Evolutionary conservation across 2,888 invertebrate species (phyloP).

Genomic region (Sphecodes monilicornis): DNA sequence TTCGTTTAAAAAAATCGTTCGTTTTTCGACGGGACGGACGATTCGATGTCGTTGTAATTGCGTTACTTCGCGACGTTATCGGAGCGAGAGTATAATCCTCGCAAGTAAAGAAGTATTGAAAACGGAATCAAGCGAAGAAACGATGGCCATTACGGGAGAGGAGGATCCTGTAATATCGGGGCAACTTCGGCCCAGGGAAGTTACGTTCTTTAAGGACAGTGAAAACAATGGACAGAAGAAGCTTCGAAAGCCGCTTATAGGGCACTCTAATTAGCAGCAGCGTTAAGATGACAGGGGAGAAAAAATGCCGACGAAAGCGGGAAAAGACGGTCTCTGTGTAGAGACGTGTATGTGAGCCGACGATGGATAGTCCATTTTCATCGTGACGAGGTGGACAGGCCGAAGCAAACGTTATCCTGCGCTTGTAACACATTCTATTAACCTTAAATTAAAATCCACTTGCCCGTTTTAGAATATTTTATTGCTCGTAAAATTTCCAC

Average conservation of each 20-base stretch:
- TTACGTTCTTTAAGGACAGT: constrained; percentile 34
- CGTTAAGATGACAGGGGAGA: constrained; percentile 24
- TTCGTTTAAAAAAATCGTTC: background rate
- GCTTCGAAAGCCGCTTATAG: constrained; percentile 48
- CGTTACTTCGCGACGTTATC: constrained; percentile 1
- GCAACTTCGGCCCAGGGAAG: constrained; percentile 33
- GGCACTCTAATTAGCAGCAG: constrained; percentile 47
- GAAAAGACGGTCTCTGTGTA: background rate
- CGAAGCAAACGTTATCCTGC: constrained; percentile 26
- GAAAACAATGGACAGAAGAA: constrained; percentile 44
- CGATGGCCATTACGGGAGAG: background rate
- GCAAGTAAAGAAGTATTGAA: constrained; percentile 3
- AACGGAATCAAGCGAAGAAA: background rate
- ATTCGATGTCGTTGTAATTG: background rate
- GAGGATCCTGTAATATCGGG: constrained; percentile 12
- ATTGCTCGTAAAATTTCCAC: background rate
- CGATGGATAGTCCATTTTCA: background rate
- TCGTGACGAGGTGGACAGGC: background rate
- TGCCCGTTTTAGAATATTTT: background rate
- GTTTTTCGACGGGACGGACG: background rate
- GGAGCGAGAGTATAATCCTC: background rate
- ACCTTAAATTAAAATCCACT: background rate
- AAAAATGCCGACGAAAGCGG: constrained; percentile 23
- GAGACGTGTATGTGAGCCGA: background rate
- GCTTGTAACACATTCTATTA: constrained; percentile 21